phyloP scores from a whole-genome alignment of 2,888 invertebrate genomes.

The Temnothorax unifasciatus region DNA sequence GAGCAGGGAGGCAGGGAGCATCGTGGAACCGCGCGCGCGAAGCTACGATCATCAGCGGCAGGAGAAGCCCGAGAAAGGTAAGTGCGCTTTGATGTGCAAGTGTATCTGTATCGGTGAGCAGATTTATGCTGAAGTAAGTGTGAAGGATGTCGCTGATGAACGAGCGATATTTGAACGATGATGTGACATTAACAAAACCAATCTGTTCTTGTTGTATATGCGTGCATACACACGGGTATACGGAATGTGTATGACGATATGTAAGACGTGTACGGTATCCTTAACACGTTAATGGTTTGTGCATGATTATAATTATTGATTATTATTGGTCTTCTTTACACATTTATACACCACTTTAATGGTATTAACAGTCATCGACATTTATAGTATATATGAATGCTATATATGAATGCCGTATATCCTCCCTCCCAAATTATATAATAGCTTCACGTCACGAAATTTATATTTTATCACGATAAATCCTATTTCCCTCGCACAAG shows the following conservation, averaged over 20 bases:
- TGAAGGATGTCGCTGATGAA: slow-evolving; percentile 26
- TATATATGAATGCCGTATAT: slow-evolving; percentile 22
- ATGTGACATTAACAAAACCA: slow-evolving; percentile 3
- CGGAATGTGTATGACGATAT: slow-evolving; percentile 4
- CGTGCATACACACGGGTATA: not conserved
- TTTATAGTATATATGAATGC: slow-evolving; percentile 9
- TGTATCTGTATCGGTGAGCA: slow-evolving; percentile 31
- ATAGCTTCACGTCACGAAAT: not conserved
- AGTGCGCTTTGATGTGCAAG: slow-evolving; percentile 70
- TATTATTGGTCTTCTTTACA: slow-evolving; percentile 21
- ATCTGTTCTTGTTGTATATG: not conserved
- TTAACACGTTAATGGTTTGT: slow-evolving; percentile 51
- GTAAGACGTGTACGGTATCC: slow-evolving; percentile 34
- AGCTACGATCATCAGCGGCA: slow-evolving; percentile 90
- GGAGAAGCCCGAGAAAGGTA: slow-evolving; percentile 87
- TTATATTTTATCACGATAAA: slow-evolving; percentile 19
- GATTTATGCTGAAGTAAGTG: slow-evolving; percentile 18
- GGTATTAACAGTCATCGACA: slow-evolving; percentile 7
- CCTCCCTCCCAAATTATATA: slow-evolving; percentile 17
- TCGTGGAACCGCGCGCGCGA: slow-evolving; percentile 89
- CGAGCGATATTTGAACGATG: not conserved
- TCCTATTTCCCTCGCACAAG: not conserved
- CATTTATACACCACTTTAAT: slow-evolving; percentile 6
- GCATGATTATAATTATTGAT: slow-evolving; percentile 43
- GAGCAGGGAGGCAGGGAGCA: slow-evolving; percentile 80